phyloP scores from a whole-genome alignment of 2,797 vertebrate genomes.

The Chanos chanos region DNA sequence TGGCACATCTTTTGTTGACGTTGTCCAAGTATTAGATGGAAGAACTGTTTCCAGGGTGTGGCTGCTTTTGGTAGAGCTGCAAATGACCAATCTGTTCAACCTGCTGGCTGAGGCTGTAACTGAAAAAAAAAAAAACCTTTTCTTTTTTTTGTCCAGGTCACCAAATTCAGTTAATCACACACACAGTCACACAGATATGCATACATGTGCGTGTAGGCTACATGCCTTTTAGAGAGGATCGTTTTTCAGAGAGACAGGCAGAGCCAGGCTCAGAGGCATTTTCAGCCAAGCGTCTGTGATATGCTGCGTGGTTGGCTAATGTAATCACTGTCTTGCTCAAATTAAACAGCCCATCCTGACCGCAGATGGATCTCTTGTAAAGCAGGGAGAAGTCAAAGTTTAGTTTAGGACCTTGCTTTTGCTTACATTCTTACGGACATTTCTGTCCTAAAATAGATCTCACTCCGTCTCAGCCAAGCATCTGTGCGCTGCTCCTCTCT shows the following conservation, averaged over 20 bases:
- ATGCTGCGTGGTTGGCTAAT: constrained; percentile 63
- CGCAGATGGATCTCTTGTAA: constrained; percentile 66
- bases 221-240: too few relatives aligned
- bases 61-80: not conserved
- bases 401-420: constrained; percentile 67
- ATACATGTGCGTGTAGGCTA: too few relatives aligned
- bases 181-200: too few relatives aligned
- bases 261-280: not conserved
- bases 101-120: too few relatives aligned
- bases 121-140: too few relatives aligned
- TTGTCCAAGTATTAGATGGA: too few relatives aligned
- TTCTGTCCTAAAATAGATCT: constrained; percentile 72
- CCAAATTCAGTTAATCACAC: too few relatives aligned
- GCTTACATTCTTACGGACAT: constrained; percentile 60
- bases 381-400: constrained; percentile 64
- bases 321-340: constrained; percentile 71
- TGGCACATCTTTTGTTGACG: not conserved
- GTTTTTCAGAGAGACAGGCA: not conserved
- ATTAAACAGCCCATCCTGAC: constrained; percentile 54
- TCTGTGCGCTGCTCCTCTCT: constrained; percentile 51
- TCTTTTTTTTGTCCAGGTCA: too few relatives aligned
- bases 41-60: not conserved
- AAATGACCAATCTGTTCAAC: not conserved
- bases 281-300: constrained; percentile 54
- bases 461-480: constrained; percentile 52